A percentile compares a stretch with the other conserved stretches of the same genome.
These are phyloP conservation scores for Paracentrotus lividus DNA, from an alignment of 53 echinoderm and acorn worm species.

Conservation along the genomic window DNA sequence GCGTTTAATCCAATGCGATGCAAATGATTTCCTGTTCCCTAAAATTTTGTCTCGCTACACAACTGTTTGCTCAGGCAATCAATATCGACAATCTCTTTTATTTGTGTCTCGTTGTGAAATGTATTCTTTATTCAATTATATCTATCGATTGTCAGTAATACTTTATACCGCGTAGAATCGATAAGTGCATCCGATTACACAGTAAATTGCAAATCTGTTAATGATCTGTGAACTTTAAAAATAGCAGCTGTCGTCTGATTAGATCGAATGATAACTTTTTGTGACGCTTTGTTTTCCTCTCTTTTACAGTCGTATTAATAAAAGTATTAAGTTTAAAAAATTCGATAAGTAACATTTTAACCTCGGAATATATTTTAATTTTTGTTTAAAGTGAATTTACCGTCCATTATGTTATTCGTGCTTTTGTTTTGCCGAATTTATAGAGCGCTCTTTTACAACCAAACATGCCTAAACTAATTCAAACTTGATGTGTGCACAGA, in stretches of 20 bases:
- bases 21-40: neutral
- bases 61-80: neutral
- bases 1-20: too few relatives aligned
- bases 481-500: neutral
- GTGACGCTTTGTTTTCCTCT: neutral
- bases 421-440: neutral
- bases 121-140: neutral
- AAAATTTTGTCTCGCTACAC: neutral
- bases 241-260: neutral
- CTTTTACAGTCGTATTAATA: neutral
- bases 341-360: neutral
- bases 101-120: neutral
- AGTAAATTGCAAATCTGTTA: neutral
- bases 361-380: neutral
- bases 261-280: neutral
- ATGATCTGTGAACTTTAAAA: neutral
- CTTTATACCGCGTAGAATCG: neutral
- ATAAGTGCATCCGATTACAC: neutral
- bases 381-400: neutral
- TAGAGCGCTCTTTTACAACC: too few relatives aligned
- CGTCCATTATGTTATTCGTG: neutral
- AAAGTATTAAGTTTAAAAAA: neutral
- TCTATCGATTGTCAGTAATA: slow-evolving; percentile 4
- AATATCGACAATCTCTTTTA: neutral
- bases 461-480: neutral